Conservation (phyloP, 2,113 vertebrate species). For the Pluvianellus socialis region DNA sequence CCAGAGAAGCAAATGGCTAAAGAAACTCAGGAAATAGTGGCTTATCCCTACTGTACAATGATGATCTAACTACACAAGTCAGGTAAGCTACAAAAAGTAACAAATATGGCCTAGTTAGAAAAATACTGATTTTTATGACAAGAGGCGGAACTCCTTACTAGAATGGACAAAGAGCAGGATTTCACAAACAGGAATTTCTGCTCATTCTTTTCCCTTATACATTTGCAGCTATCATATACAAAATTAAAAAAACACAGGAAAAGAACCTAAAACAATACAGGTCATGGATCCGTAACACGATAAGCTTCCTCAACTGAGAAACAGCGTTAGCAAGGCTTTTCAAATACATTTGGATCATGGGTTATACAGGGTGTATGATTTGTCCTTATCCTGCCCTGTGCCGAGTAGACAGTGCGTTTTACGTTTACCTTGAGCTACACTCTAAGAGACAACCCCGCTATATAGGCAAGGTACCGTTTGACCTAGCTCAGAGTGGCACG, state of each 20-base stretch:
- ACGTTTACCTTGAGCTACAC: neutral
- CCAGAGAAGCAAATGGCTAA: neutral
- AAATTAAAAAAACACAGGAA: neutral
- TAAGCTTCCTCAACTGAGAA: neutral
- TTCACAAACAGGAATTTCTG: neutral
- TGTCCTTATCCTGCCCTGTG: neutral
- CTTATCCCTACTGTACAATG: neutral
- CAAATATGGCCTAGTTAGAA: neutral
- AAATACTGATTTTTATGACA: neutral
- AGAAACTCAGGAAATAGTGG: neutral
- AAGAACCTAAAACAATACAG: neutral
- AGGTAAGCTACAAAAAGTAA: neutral
- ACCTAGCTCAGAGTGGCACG: constrained; percentile 11
- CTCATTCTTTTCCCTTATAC: neutral
- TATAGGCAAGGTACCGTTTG: neutral
- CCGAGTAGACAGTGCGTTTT: neutral
- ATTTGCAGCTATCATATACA: neutral
- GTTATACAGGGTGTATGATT: rapidly evolving
- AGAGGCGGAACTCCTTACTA: neutral
- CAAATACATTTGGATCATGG: neutral
- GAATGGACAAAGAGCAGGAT: neutral
- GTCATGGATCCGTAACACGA: neutral
- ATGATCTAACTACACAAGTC: neutral
- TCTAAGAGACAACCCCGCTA: neutral
- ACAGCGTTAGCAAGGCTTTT: neutral